These are phyloP conservation scores for Temnothorax rugatulus DNA, from an alignment of 2,888 invertebrate species.

Conservation along the genomic window DNA sequence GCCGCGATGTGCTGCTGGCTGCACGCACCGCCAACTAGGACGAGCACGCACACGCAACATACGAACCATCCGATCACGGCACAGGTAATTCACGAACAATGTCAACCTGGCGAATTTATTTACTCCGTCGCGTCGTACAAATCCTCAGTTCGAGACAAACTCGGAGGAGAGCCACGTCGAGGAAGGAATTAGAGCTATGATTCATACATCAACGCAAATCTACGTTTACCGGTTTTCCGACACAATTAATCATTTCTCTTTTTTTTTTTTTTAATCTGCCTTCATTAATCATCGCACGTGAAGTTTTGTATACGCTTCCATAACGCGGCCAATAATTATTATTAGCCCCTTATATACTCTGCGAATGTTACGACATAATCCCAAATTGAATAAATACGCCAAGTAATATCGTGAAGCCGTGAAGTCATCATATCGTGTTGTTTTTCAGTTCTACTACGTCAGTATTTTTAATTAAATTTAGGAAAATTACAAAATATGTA, in stretches of 20 bases:
- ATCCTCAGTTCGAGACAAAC: constrained; percentile 40
- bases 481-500: background rate
- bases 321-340: background rate
- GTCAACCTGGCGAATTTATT: constrained; percentile 7
- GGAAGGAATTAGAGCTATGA: background rate
- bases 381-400: background rate
- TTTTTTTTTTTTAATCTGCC: background rate
- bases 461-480: background rate
- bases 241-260: background rate
- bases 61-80: constrained; percentile 83
- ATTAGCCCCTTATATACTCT: background rate
- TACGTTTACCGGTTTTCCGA: background rate
- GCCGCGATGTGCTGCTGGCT: constrained; percentile 93
- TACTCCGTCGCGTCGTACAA: background rate
- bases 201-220: background rate
- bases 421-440: background rate
- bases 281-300: background rate
- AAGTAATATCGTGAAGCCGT: background rate
- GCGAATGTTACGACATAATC: background rate
- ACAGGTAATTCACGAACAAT: constrained; percentile 77
- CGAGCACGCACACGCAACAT: constrained; percentile 79
- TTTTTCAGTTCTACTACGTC: background rate
- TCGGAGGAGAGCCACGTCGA: background rate
- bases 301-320: background rate
- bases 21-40: constrained; percentile 85